Percentiles rank a stretch among this genome's conserved stretches.
Evolutionary conservation across 2,888 invertebrate genomes (phyloP).

Genomic region (Lithophane leautieri): DNA sequence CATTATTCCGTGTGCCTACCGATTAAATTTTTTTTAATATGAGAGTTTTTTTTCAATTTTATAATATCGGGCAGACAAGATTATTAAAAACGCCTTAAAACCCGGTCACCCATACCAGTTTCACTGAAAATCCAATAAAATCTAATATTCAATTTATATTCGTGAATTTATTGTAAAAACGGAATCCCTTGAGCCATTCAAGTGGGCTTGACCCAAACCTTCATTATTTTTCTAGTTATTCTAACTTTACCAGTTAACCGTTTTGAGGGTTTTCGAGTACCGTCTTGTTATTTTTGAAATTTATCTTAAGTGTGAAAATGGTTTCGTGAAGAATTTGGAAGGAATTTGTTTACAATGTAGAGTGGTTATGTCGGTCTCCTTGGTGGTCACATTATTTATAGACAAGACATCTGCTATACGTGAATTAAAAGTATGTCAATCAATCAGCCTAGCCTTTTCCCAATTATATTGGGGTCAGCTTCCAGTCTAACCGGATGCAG

Average conservation of each 20-base stretch:
- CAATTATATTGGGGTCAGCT: too few relatives aligned
- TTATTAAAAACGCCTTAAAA: slow-evolving; percentile 27
- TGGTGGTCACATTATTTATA: neutral
- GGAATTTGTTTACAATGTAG: neutral
- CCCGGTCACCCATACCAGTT: slow-evolving; percentile 13
- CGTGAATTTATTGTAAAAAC: slow-evolving; percentile 46
- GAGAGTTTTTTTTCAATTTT: neutral
- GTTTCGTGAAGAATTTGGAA: neutral
- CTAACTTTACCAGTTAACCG: slow-evolving; percentile 44
- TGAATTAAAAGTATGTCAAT: neutral
- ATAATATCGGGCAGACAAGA: neutral
- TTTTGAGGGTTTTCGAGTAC: slow-evolving; percentile 37
- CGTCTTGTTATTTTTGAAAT: slow-evolving; percentile 37
- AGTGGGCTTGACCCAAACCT: slow-evolving; percentile 60
- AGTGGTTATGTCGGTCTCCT: neutral
- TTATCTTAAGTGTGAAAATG: neutral
- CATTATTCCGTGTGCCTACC: too few relatives aligned
- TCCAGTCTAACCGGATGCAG: too few relatives aligned
- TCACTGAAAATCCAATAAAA: slow-evolving; percentile 35
- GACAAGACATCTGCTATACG: neutral
- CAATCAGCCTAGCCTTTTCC: too few relatives aligned
- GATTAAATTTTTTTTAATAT: too few relatives aligned
- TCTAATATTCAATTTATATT: slow-evolving; percentile 47
- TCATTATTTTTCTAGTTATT: slow-evolving; percentile 63
- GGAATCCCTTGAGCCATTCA: slow-evolving; percentile 38